Evolutionary conservation across 2,888 invertebrate species (phyloP), one percentile per base, ranked within the genome.

Genomic region (Andrena dorsata): DNA sequence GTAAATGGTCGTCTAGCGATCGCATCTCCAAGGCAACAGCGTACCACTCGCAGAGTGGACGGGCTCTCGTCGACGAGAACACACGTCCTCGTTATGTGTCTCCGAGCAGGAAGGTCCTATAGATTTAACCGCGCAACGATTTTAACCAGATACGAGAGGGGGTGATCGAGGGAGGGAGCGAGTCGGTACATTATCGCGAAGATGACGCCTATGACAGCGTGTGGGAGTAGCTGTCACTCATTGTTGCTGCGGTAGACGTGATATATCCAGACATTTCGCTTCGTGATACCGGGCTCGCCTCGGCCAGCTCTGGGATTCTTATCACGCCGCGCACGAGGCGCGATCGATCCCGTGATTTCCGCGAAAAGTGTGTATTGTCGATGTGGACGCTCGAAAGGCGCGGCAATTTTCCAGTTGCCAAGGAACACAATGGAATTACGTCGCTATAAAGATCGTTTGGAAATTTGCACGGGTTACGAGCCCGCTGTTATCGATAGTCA

Each of bases 211-310:
- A 86, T 93, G 93, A 92, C 93, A 93, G 91, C 91, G 89, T 91
- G 94, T 93, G 92, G 93, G 93, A 93, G 93, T 92, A 88, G 88
- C 92, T 93, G 93, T 93, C 94, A 93, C 89, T 93, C 93, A 93
- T 92, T 92, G 91, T 93, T 93, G 92, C 85, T 82, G 71, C 83
- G 82, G 85, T 84, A 86, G 90, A 88, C 89, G 87, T 90, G 91
- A 89, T 90, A 89, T 86, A 89, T 84, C 88, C 87, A 86, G 83
- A 86, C 86, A 87, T 88, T 90, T 89, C 86, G 86, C 84, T 83
- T 83, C 85, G 76, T 79, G 86, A 84, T 85, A 86, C 81, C 78
- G 79, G 74, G 74, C 79, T 81, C 82, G 56, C 26, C 26, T 3
- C 26, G 23, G 23, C 56, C 61, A 32, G 63, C 66, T 70, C 78